Base-by-base conservation (phyloP, 53 echinoderm and acorn worm genomes). In the Paracentrotus lividus region DNA sequence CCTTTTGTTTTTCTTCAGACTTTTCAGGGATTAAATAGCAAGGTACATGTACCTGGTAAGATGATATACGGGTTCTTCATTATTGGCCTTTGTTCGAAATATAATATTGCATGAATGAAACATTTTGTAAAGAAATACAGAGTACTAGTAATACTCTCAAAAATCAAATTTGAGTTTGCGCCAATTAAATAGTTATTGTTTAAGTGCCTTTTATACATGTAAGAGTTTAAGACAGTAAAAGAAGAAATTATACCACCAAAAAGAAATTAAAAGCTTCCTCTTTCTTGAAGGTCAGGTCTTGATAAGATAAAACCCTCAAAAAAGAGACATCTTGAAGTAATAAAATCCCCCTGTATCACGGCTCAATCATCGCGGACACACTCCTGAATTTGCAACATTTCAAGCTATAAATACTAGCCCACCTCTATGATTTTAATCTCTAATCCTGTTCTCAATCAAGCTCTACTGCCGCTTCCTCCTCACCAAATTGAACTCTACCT, bases 401-500 rank as follows among this genome's bases (percentile, higher is more conserved):
- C 59, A 88, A 16, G 88, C 88, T 56, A 88, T 88, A 88, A 88
- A 88, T 88, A 88, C 38, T 55, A 53, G 31, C 56, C 88, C 54
- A 88, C 88, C 88, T 58, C 55, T 55, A 49, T 56, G 88, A 88
- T 88, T 38, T 55, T 88, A 88, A 88, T 88, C 88, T 88, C 33
- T 55, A 40, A 88, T 88, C 55, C 88, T 88, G 88, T 56, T 56
- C 88, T 36, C 88, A 57, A 88, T 88, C 88, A 88, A 38, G 56
- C 10, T 18, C 21, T 23, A 38, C 57, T 42, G 43, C 24, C 58
- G 90, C 53, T 90, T 90, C 90, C 90, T 90, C 42, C 64, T 65
- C 45, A 42, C 90, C 64, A 90, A 90, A 90, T 90, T 90, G 67
- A 90, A 90, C 12, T 42, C 90, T 90, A 90, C 90, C 90, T 90